Evolutionary conservation across 1,140 invertebrate genomes (phyloP).

Genomic region (Drosophila setifemur): DNA sequence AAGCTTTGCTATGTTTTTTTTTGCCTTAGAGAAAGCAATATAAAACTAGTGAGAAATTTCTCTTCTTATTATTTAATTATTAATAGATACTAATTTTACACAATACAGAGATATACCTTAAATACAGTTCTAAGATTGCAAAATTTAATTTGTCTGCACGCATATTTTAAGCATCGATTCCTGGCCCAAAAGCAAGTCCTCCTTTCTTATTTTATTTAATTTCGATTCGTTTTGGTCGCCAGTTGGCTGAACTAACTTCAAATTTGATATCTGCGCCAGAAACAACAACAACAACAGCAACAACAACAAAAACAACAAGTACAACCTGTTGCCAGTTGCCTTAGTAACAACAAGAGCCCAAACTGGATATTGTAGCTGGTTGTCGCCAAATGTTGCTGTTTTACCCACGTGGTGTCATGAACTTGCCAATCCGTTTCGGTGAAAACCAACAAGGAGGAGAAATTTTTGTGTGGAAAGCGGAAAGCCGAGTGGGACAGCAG

Average conservation of each 20-base stretch:
- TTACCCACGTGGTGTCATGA: conserved; percentile 26
- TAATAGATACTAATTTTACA: no score
- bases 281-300: no score
- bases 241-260: neutral
- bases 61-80: no score
- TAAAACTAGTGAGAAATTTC: no score
- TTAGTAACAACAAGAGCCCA: neutral
- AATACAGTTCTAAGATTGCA: no score
- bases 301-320: no score
- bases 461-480: conserved; percentile 3
- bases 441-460: conserved; percentile 7
- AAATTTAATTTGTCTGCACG: no score
- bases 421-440: conserved; percentile 10
- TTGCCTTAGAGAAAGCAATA: no score
- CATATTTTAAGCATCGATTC: no score
- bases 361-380: conserved; percentile 2
- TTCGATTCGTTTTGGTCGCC: neutral
- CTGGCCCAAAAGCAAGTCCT: no score
- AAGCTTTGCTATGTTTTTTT: no score
- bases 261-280: conserved; percentile 6
- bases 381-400: conserved; percentile 12
- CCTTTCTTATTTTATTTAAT: neutral
- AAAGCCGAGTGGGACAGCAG: neutral
- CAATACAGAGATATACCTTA: no score
- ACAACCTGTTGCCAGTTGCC: conserved; percentile 9